Base-by-base conservation (phyloP, 2,888 invertebrate genomes). In the Phasia obesa region DNA sequence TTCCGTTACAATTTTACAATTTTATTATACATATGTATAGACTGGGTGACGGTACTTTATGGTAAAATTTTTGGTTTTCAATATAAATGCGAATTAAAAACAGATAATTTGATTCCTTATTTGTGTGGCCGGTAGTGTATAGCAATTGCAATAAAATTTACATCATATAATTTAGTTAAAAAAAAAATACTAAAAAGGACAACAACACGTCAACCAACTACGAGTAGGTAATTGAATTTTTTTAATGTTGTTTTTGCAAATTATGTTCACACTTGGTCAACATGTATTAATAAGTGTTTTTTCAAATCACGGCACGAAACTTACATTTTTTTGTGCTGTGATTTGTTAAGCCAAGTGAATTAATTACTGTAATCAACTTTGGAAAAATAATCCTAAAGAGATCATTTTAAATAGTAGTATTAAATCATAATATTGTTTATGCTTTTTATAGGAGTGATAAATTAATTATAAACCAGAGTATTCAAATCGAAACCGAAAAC, bases 231-330 rank as follows among this genome's bases (percentile, higher is more conserved):
- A 74, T 74, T 74, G 47, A 74, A n/a, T 47, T 47, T 44, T 35
- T 21, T 42, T 6, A 3, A 13, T 35, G 9, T 27, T n/a, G 15
- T 62, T 51, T 49, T 62, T 42, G 60, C 51, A 42, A 60, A 71
- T 38, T 44, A 53, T 74, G 62, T 74, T 74, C 42, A 74, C 73
- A 74, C 73, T 64, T 64, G 62, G 62, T 27, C 31, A 64, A 74
- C 73, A 62, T 31, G 53, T n/a, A 21, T 23, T 38, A 51, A 19
- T 42, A 17, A 19, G 0, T 21, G 47, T 47, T 44, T n/a, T 21
- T 38, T 70, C 47, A 35, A 47, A 31, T 23, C 59, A 11, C 59
- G 31, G 49, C 47, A 71, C 47, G 60, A 23, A 70, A 31, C 27
- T 27, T 17, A 70, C 51, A 38, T 49, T 19, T 23, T 67, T 9